Evolutionary conservation across 2,113 vertebrate genomes (phyloP).

Genomic region (Gallinago paraguaiae): DNA sequence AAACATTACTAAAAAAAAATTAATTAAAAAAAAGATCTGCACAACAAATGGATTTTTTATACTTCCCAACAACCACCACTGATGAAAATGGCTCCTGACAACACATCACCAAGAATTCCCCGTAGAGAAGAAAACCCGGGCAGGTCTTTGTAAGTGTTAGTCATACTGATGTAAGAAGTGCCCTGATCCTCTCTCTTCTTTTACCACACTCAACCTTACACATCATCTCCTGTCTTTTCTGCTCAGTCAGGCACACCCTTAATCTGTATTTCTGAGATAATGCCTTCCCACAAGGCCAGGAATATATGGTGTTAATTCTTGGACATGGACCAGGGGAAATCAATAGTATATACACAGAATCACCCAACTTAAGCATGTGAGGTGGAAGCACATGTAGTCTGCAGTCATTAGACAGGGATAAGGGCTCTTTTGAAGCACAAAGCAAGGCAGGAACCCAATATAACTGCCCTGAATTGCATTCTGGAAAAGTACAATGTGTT

Average conservation of each 20-base stretch:
- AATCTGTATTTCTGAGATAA: background rate
- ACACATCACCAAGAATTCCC: background rate
- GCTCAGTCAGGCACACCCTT: background rate
- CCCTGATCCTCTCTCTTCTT: background rate
- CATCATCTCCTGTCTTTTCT: background rate
- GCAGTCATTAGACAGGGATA: background rate
- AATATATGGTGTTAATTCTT: background rate
- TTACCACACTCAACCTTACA: background rate
- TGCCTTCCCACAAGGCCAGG: background rate
- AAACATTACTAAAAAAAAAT: background rate
- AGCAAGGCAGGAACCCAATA: background rate
- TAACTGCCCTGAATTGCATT: background rate
- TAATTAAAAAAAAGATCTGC: background rate
- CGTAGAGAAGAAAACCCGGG: background rate
- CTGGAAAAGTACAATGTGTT: background rate
- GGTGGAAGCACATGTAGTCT: background rate
- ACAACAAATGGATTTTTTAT: background rate
- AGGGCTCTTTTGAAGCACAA: background rate
- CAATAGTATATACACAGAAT: background rate
- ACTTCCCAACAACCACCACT: background rate
- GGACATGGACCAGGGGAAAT: background rate
- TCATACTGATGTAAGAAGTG: background rate
- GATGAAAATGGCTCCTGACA: background rate
- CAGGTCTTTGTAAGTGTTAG: background rate
- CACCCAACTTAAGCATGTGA: background rate